Percentiles rank a stretch among this genome's conserved stretches.
Conservation (phyloP, 2,797 vertebrate genomes). For the Neomorphus geoffroyi region DNA sequence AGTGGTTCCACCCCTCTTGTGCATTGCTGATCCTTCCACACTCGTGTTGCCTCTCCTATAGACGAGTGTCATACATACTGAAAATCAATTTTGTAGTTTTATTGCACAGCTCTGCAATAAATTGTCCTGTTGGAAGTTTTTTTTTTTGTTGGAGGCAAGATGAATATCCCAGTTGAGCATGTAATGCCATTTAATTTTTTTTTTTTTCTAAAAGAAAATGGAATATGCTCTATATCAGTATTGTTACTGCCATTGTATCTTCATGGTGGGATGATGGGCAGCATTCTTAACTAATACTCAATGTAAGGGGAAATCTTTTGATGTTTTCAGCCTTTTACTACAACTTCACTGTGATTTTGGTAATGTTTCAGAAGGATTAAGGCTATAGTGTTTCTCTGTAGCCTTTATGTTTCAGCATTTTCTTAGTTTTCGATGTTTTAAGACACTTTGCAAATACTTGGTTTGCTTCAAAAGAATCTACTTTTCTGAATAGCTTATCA, state of each 20-base stretch:
- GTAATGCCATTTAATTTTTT: neutral
- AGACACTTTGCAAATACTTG: neutral
- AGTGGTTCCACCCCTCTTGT: neutral
- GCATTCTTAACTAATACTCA: neutral
- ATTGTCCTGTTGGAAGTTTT: neutral
- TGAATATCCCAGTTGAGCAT: neutral
- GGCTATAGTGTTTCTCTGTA: neutral
- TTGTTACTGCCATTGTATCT: neutral
- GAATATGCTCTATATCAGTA: neutral
- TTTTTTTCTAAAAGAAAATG: neutral
- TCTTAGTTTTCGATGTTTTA: neutral
- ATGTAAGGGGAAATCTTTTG: fast-evolving
- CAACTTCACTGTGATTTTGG: neutral
- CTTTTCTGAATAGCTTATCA: neutral
- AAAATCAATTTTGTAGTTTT: neutral
- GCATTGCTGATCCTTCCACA: fast-evolving
- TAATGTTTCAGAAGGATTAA: neutral
- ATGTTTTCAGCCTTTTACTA: neutral
- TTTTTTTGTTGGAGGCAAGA: neutral
- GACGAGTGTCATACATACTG: fast-evolving
- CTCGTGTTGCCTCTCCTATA: neutral
- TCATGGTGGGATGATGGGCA: neutral
- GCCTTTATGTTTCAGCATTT: neutral
- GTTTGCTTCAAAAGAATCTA: neutral
- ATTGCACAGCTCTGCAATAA: neutral